Evolutionary conservation across 2,888 invertebrate species (phyloP).

Genomic region (Spilosoma lubricipeda): DNA sequence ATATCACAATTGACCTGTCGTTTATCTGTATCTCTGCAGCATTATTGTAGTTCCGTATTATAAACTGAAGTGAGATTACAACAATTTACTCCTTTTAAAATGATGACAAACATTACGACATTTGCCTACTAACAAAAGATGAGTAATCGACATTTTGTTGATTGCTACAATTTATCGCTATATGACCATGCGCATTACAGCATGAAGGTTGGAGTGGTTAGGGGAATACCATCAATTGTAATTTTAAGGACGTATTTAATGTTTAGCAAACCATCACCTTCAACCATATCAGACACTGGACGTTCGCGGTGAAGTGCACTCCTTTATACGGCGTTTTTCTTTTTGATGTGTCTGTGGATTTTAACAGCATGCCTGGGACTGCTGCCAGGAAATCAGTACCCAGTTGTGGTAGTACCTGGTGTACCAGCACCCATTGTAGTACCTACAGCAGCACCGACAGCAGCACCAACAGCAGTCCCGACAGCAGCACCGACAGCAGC

Average conservation of each 20-base stretch:
- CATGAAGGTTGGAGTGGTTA: slow-evolving; percentile 83
- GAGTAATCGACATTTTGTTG: slow-evolving; percentile 78
- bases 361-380: slow-evolving; percentile 82
- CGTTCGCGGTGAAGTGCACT: slow-evolving; percentile 40
- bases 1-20: background rate
- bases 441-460: slow-evolving; percentile 69
- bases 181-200: slow-evolving; percentile 71
- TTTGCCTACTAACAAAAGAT: slow-evolving; percentile 63
- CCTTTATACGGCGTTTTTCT: background rate
- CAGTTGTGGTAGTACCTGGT: slow-evolving; percentile 71
- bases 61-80: slow-evolving; percentile 48
- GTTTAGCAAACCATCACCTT: slow-evolving; percentile 64
- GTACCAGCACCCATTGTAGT: slow-evolving; percentile 76
- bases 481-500: slow-evolving; percentile 41
- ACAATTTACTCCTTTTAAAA: slow-evolving; percentile 58
- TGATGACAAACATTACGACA: slow-evolving; percentile 65
- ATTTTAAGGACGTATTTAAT: slow-evolving; percentile 80
- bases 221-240: slow-evolving; percentile 80
- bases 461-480: slow-evolving; percentile 61
- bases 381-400: slow-evolving; percentile 69
- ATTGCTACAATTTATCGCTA: slow-evolving; percentile 82
- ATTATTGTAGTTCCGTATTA: slow-evolving; percentile 11
- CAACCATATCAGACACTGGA: slow-evolving; percentile 51
- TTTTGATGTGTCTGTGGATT: slow-evolving; percentile 81
- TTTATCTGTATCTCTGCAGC: background rate